Evolutionary conservation across 92 coral and sea anemone species (phyloP).

Genomic region (Phenganax stokvisi): DNA sequence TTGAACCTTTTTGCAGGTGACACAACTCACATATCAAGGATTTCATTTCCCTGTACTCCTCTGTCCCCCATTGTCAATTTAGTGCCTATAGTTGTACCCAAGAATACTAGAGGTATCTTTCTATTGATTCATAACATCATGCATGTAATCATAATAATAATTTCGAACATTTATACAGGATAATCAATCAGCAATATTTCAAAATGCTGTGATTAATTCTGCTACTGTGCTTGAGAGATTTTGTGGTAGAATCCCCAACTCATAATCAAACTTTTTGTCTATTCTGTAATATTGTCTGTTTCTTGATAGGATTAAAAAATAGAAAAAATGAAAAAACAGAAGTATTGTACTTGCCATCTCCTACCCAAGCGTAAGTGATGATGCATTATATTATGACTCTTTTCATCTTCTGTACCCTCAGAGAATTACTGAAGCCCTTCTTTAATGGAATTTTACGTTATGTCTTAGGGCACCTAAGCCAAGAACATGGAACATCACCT

Average conservation of each 20-base stretch:
- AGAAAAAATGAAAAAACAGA: conserved; percentile 50
- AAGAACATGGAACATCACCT: conserved; percentile 81
- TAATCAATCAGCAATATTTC: too few species aligned
- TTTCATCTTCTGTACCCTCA: neutral
- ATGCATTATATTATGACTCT: neutral
- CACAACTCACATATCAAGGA: conserved; percentile 50
- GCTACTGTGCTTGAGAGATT: too few species aligned
- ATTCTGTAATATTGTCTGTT: too few species aligned
- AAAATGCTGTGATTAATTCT: too few species aligned
- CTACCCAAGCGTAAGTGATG: conserved; percentile 74
- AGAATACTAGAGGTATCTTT: conserved; percentile 50
- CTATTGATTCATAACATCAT: too few species aligned
- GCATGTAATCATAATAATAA: too few species aligned
- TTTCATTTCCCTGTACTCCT: conserved; percentile 58
- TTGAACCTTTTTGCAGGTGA: conserved; percentile 41
- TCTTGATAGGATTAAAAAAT: neutral
- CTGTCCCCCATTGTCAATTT: conserved; percentile 71
- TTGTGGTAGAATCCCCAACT: too few species aligned
- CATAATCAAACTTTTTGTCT: too few species aligned
- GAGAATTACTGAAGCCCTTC: too few species aligned
- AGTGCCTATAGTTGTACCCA: conserved; percentile 60
- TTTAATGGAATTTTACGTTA: too few species aligned
- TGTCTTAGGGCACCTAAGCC: conserved; percentile 76
- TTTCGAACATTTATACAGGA: too few species aligned
- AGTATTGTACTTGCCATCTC: conserved; percentile 83